Evolutionary conservation across 2,797 vertebrate species (phyloP).

Genomic region (Phoeniculus purpureus): DNA sequence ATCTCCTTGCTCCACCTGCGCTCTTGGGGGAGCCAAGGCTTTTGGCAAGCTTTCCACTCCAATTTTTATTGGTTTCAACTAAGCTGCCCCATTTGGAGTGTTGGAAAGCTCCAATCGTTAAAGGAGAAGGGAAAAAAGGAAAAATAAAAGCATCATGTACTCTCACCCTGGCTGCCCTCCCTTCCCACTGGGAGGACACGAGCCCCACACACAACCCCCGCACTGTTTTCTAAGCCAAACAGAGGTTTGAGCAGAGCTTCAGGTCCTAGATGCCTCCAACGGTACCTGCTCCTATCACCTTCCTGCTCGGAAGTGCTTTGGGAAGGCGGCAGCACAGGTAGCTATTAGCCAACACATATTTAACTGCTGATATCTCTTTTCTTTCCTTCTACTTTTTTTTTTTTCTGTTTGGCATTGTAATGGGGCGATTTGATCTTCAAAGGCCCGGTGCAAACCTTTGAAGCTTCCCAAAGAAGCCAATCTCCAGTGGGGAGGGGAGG

Average conservation of each 20-base stretch:
- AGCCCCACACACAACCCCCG: neutral
- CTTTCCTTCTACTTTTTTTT: neutral
- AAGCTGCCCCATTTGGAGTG: constrained; percentile 74
- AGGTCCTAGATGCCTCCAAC: neutral
- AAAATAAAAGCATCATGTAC: neutral
- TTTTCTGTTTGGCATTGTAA: constrained; percentile 44
- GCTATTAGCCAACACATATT: constrained; percentile 64
- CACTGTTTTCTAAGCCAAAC: neutral
- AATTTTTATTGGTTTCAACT: constrained; percentile 80
- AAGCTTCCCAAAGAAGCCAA: constrained; percentile 50
- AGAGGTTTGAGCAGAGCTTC: neutral
- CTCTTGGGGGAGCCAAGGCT: constrained; percentile 79
- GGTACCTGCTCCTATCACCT: constrained; percentile 32
- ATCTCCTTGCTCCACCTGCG: constrained; percentile 82
- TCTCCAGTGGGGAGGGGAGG: constrained; percentile 32
- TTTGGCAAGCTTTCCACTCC: constrained; percentile 76
- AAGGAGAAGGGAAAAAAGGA: neutral
- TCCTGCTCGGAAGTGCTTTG: constrained; percentile 64
- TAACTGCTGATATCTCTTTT: constrained; percentile 37
- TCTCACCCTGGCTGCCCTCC: neutral
- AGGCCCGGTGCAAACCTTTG: constrained; percentile 70
- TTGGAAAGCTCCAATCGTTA: constrained; percentile 70
- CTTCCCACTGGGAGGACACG: neutral
- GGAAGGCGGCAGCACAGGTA: constrained; percentile 45
- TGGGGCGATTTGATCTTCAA: constrained; percentile 67